Evolutionary conservation across 2,113 vertebrate species (phyloP), one percentile per base, ranked within the genome.

Genomic region (Gymnocephalus cernua): DNA sequence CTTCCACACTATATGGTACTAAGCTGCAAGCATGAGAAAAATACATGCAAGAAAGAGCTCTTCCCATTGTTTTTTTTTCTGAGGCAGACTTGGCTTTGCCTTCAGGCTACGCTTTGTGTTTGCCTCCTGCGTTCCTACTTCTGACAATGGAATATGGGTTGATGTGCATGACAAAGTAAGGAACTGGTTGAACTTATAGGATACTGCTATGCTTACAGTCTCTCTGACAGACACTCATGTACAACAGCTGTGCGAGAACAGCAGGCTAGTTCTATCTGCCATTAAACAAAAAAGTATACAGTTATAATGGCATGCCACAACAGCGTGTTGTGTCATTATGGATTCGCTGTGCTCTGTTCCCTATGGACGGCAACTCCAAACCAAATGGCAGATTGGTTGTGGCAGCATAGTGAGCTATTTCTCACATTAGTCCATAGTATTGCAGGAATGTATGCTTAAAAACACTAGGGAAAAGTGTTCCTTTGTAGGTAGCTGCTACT

Each of bases 101-200:
- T 90, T 64, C 1, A 64, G 87, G 89, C 82, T 58, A 63, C 47
- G 2, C 81, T 88, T 81, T 88, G 75, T 83, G 75, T 89, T 81
- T 87, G 61, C 66, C 73, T 45, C 71, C 79, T 51, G 62, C 61
- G 70, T 80, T 45, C 51, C 54, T 6, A 79, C 82, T 80, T 91
- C 77, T 83, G 63, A 86, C 59, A 66, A 59, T 86, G 38, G 38
- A 41, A 41, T 89, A 75, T 88, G 84, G 82, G 79, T 51, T 82
- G 73, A 61, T 61, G 82, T 53, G 80, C 41, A 76, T 79, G 57
- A 82, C 59, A 74, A 88, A 79, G 51, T 25, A 48, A 66, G 56
- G 69, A 75, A 74, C n/a, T 75, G 68, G 79, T 45, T 79, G 74
- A 93, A 87, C 77, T 82, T 61, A 65, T 70, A 51, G 76, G 47